phyloP scores from a whole-genome alignment of 1,140 invertebrate species.

The Idris sp. region DNA sequence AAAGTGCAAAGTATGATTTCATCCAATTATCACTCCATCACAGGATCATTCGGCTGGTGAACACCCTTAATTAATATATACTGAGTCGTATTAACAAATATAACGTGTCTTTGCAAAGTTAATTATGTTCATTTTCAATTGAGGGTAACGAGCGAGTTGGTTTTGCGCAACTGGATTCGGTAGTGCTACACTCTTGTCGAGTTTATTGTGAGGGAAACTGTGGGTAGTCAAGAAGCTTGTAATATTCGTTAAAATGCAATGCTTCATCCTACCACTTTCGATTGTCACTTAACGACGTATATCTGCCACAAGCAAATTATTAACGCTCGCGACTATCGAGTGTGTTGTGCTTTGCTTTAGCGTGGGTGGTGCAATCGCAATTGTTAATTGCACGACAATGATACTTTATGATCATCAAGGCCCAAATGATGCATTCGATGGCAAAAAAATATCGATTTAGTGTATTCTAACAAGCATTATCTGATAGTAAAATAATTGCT shows the following conservation, averaged over 20 bases:
- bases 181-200: conserved; percentile 36
- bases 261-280: conserved; percentile 71
- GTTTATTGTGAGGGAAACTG: conserved; percentile 46
- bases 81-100: conserved; percentile 53
- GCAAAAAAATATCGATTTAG: conserved; percentile 62
- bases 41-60: conserved; percentile 33
- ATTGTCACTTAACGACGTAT: conserved; percentile 78
- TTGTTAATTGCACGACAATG: conserved; percentile 75
- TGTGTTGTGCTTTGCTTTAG: conserved; percentile 30
- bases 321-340: conserved; percentile 59
- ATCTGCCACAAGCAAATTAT: conserved; percentile 73
- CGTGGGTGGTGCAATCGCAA: conserved; percentile 68
- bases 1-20: conserved; percentile 54
- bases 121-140: conserved; percentile 53
- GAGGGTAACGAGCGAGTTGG: conserved; percentile 43
- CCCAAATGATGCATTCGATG: conserved; percentile 64
- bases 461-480: conserved; percentile 70
- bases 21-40: conserved; percentile 56
- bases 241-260: conserved; percentile 64
- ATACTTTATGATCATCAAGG: conserved; percentile 73
- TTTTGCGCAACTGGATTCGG: conserved; percentile 44
- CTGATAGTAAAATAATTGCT: conserved; percentile 31
- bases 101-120: conserved; percentile 49
- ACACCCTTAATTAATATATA: conserved; percentile 49
- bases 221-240: conserved; percentile 58